A percentile compares a stretch with the other conserved stretches of the same genome.
Evolutionary conservation across 2,888 invertebrate species (phyloP).

Genomic region (Omphaloscelis lunosa): DNA sequence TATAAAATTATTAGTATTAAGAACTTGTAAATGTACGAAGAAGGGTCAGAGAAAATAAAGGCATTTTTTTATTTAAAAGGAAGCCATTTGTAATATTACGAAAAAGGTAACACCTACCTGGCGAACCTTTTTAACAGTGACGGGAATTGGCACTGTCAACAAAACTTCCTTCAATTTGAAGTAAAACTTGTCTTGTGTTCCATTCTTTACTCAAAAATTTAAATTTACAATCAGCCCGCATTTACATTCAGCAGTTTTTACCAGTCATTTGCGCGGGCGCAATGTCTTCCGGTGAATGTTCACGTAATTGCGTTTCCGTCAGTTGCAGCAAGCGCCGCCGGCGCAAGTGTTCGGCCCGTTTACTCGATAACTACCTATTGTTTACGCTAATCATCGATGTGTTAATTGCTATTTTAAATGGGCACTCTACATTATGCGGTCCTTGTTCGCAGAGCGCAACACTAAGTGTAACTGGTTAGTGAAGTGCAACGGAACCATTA

Average conservation of each 20-base stretch:
- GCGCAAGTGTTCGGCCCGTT: conserved; percentile 65
- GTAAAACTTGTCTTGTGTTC: conserved; percentile 21
- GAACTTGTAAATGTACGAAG: neutral
- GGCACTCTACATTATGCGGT: conserved; percentile 52
- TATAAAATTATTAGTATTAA: neutral
- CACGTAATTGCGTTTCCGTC: conserved; percentile 71
- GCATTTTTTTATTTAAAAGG: neutral
- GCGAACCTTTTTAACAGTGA: conserved; percentile 22
- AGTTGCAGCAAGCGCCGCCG: conserved; percentile 61
- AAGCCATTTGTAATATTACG: neutral
- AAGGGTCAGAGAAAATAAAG: neutral
- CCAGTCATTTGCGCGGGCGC: conserved; percentile 58
- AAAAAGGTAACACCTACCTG: conserved; percentile 17
- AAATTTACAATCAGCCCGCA: conserved; percentile 48
- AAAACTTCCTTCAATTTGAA: conserved; percentile 45
- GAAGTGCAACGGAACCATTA: conserved; percentile 52
- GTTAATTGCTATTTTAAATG: conserved; percentile 66
- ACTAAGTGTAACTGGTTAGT: conserved; percentile 34
- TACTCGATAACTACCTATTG: conserved; percentile 69
- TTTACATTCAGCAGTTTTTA: conserved; percentile 66
- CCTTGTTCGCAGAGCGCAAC: conserved; percentile 45
- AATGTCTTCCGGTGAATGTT: conserved; percentile 73
- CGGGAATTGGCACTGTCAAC: conserved; percentile 51
- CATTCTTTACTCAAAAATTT: conserved; percentile 55
- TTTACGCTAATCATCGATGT: conserved; percentile 66